Conservation (phyloP, 1,140 invertebrate genomes). For the Zaprionus lachaisei region DNA sequence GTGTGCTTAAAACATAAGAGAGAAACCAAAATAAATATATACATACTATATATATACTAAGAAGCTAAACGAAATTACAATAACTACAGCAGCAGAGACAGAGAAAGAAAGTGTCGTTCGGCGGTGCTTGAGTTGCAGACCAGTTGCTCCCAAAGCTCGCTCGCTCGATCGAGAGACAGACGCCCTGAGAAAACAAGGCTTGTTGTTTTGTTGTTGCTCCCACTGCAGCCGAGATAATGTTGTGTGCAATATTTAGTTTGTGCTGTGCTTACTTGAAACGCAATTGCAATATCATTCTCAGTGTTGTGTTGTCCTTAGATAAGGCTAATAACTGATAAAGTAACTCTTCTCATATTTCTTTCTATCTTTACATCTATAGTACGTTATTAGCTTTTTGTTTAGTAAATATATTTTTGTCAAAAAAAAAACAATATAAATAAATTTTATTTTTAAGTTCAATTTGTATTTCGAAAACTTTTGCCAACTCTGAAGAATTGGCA, state of each 20-base stretch:
- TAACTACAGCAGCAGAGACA: constrained; percentile 12
- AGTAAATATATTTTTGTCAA: neutral
- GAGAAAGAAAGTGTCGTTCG: constrained; percentile 5
- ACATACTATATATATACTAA: constrained; percentile 63
- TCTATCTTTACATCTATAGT: neutral
- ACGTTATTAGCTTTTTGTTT: neutral
- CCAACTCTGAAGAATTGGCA: neutral
- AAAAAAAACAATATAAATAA: neutral
- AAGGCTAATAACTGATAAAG: neutral
- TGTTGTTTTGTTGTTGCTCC: constrained; percentile 50
- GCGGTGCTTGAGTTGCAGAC: constrained; percentile 42
- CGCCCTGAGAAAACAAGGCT: constrained; percentile 47
- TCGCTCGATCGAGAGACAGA: constrained; percentile 17
- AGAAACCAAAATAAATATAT: constrained; percentile 76
- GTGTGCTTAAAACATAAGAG: constrained; percentile 54
- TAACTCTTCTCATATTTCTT: neutral
- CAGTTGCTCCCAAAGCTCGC: constrained; percentile 12
- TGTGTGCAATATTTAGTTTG: constrained; percentile 55
- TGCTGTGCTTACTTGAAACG: constrained; percentile 35
- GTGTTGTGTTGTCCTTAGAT: constrained; percentile 21
- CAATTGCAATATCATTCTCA: constrained; percentile 22
- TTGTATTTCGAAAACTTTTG: neutral
- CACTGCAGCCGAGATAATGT: constrained; percentile 23
- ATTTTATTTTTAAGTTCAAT: neutral
- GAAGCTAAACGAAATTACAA: constrained; percentile 44